These are phyloP conservation scores for Cardiocondyla obscurior DNA, from an alignment of 1,140 invertebrate genomes.

Conservation along the genomic window DNA sequence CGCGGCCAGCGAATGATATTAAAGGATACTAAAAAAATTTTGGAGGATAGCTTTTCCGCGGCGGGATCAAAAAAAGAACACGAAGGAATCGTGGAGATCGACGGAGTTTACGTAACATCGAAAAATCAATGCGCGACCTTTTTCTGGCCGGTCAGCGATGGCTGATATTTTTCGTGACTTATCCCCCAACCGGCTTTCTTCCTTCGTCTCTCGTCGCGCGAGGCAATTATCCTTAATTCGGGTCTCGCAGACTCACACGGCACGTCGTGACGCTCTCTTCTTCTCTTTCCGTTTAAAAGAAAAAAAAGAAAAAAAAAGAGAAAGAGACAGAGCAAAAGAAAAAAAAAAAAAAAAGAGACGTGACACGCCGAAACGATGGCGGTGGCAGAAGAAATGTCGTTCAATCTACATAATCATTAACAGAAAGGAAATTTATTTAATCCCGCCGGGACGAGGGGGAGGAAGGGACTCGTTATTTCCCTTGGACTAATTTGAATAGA, in stretches of 20 bases:
- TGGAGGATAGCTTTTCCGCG: neutral
- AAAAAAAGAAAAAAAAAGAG: too few relatives aligned
- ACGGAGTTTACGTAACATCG: slow-evolving; percentile 9
- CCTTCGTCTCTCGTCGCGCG: slow-evolving; percentile 46
- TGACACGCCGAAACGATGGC: slow-evolving; percentile 33
- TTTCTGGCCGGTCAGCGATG: slow-evolving; percentile 43
- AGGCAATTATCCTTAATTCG: slow-evolving; percentile 80
- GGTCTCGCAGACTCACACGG: slow-evolving; percentile 53
- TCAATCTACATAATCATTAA: slow-evolving; percentile 84
- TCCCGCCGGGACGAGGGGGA: slow-evolving; percentile 70
- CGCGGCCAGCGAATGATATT: neutral
- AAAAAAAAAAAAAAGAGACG: slow-evolving; percentile 32
- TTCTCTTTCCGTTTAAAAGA: neutral
- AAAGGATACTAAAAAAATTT: neutral
- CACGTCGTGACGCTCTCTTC: neutral
- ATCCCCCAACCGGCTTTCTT: slow-evolving; percentile 33
- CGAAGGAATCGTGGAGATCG: slow-evolving; percentile 33
- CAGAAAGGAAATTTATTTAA: slow-evolving; percentile 83
- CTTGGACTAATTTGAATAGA: slow-evolving; percentile 82
- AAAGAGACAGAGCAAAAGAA: too few relatives aligned
- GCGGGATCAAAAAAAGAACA: too few relatives aligned
- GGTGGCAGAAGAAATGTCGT: slow-evolving; percentile 78
- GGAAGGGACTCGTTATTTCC: slow-evolving; percentile 76
- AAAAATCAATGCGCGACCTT: slow-evolving; percentile 65
- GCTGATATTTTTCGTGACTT: slow-evolving; percentile 58